Percentiles rank a stretch among this genome's conserved stretches.
Conservation (phyloP, 2,797 vertebrate genomes). For the Gymnothorax javanicus region DNA sequence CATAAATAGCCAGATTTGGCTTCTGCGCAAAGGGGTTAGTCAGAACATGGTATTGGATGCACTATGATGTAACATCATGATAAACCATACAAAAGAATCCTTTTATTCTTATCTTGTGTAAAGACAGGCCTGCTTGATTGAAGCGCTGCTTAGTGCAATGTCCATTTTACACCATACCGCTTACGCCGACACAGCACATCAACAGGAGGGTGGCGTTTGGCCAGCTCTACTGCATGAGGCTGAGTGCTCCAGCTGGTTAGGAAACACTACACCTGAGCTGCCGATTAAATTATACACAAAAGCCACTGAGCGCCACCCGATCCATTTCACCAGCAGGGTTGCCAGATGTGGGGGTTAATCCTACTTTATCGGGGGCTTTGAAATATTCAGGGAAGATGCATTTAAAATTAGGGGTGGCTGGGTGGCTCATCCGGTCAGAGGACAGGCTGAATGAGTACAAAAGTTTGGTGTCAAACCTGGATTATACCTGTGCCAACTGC, state of each 20-base stretch:
- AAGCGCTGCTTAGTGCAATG: neutral
- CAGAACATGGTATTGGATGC: too few species aligned
- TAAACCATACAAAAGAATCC: too few species aligned
- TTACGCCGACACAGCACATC: neutral
- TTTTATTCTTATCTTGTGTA: neutral
- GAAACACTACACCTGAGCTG: slow-evolving; percentile 7
- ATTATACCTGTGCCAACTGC: neutral
- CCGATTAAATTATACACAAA: neutral
- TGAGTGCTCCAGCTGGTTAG: neutral
- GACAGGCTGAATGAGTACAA: too few species aligned
- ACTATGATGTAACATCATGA: too few species aligned
- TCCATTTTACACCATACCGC: neutral
- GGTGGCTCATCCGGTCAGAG: neutral
- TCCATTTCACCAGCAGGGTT: slow-evolving; percentile 13
- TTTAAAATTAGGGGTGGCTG: neutral
- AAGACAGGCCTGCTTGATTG: slow-evolving; percentile 5
- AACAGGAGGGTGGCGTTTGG: neutral
- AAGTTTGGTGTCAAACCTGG: neutral
- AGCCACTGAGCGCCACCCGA: neutral
- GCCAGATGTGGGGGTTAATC: neutral
- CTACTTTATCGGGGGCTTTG: neutral
- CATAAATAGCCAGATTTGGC: too few species aligned
- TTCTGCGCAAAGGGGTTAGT: too few species aligned
- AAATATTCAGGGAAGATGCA: neutral
- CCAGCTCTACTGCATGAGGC: neutral